Base-by-base conservation (phyloP, 2,888 invertebrate species). In the Drosophila gaucha region DNA sequence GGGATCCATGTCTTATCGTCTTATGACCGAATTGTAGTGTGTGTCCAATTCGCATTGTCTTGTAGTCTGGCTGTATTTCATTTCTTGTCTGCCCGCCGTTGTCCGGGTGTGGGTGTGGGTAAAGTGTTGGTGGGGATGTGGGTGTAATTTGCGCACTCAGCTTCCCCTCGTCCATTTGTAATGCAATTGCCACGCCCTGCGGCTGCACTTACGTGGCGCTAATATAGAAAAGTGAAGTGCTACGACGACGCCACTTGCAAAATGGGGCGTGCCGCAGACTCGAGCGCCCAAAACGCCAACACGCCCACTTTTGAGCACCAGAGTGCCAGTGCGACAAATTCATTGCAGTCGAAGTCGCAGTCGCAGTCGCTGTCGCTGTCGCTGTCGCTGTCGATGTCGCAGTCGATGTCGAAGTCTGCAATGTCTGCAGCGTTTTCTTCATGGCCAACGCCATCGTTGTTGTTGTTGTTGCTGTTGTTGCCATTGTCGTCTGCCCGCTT, bases 151-250 rank as follows among this genome's bases (percentile, higher is more conserved):
- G 57, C 72, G 59, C 50, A 60, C 52, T 65, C 57, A 51, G 58
- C 50, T 57, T 52, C 41, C 57, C 36, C 66, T 41, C 36, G 30
- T 20, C 30, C 60, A 67, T 69, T 69, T 69, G 67, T 82, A 82
- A 80, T 80, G 80, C 79, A 82, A 82, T 80, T 79, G 82, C 72
- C 82, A 79, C 79, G 77, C 80, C 80, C 78, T 78, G 75, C 60
- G 80, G 75, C 77, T 79, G 79, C 79, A 80, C 79, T 80, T 82
- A 82, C 79, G 73, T 78, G 82, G 77, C 80, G 73, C 83, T 80
- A 82, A 82, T 80, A 82, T 76, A 75, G 73, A 79, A 80, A 83
- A 80, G 78, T 83, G 80, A 80, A 80, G 83, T 82, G 83, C 80
- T 73, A 76, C 67, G 68, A 62, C 59, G 59, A 79, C 67, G 74